These are phyloP conservation scores for Zygogramma bicolorata DNA, from an alignment of 2,888 invertebrate species.

Conservation along the genomic window DNA sequence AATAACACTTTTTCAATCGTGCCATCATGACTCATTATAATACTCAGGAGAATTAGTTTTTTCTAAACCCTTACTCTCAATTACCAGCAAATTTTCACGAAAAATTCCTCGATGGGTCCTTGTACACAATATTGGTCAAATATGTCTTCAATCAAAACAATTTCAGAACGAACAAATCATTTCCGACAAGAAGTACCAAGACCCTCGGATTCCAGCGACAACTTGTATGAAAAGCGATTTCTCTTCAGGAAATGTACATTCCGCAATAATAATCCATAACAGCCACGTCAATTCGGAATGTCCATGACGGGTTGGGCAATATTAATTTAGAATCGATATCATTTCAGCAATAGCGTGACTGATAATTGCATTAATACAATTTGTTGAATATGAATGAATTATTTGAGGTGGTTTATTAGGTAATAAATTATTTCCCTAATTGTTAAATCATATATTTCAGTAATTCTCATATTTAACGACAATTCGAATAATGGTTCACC, in stretches of 20 bases:
- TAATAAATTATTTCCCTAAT: not conserved
- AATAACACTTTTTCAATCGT: too few relatives aligned
- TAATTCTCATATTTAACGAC: not conserved
- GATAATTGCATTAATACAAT: slow-evolving; percentile 1
- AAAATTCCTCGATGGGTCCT: too few relatives aligned
- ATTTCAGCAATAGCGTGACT: slow-evolving; percentile 9
- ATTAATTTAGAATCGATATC: slow-evolving; percentile 7
- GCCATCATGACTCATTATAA: too few relatives aligned
- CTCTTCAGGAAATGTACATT: not conserved
- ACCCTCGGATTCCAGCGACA: not conserved
- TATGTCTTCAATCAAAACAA: too few relatives aligned
- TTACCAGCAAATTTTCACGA: too few relatives aligned
- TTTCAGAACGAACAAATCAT: too few relatives aligned
- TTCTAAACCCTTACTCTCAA: too few relatives aligned
- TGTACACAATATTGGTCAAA: too few relatives aligned
- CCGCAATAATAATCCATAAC: not conserved
- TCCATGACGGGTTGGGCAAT: slow-evolving; percentile 1
- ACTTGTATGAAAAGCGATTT: not conserved
- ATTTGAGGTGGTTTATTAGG: not conserved
- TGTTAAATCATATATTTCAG: not conserved
- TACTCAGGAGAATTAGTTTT: too few relatives aligned
- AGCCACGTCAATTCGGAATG: not conserved
- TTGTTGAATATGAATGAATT: slow-evolving; percentile 7
- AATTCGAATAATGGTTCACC: not conserved
- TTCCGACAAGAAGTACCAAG: too few relatives aligned